Evolutionary conservation across 2,888 invertebrate species (phyloP).

Genomic region (Morpho helenor): DNA sequence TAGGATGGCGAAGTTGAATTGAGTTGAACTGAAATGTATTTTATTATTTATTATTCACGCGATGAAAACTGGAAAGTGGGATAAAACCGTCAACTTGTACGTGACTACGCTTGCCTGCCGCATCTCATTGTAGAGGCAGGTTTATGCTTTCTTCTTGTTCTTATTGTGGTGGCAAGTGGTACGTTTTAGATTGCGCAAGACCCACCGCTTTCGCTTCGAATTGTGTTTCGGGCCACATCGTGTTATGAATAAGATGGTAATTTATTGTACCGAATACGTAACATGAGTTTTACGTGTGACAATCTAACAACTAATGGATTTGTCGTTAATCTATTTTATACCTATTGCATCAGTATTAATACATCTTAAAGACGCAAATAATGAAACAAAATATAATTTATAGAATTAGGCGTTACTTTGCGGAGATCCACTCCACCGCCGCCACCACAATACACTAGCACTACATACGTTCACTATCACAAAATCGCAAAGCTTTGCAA

Average conservation of each 20-base stretch:
- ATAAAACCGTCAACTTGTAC: constrained; percentile 59
- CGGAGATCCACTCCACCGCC: too few relatives aligned
- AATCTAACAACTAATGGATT: too few relatives aligned
- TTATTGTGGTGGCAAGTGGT: constrained; percentile 38
- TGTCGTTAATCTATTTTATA: too few relatives aligned
- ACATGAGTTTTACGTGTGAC: too few relatives aligned
- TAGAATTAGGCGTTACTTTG: too few relatives aligned
- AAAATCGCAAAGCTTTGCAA: too few relatives aligned
- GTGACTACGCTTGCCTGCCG: constrained; percentile 56
- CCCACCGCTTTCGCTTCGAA: constrained; percentile 18
- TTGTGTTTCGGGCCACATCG: not conserved
- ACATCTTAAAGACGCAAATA: too few relatives aligned
- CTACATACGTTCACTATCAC: too few relatives aligned
- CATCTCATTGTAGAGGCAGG: constrained; percentile 44
- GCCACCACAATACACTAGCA: too few relatives aligned
- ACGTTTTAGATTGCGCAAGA: constrained; percentile 43
- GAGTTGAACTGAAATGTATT: constrained; percentile 47
- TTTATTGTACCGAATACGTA: not conserved
- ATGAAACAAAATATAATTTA: too few relatives aligned
- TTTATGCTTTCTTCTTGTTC: constrained; percentile 36
- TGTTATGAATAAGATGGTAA: constrained; percentile 3
- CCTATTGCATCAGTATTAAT: too few relatives aligned
- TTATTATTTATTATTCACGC: constrained; percentile 69
- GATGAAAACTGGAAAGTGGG: constrained; percentile 66
- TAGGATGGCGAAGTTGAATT: constrained; percentile 27